Conservation (phyloP, 2,797 vertebrate genomes). For the Poecilia wingei region DNA sequence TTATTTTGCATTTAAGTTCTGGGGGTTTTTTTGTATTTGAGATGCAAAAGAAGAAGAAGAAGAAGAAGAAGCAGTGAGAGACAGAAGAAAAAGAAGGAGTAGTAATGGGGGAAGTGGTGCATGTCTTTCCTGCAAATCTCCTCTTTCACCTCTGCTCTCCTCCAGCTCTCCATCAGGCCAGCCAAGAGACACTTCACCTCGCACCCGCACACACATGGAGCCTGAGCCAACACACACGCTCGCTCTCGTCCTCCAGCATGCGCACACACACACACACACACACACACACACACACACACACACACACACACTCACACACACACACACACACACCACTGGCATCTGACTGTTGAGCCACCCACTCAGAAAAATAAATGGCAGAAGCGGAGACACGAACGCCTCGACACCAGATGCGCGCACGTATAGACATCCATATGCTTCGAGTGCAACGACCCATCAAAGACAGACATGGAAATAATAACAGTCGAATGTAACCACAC, state of each 20-base stretch:
- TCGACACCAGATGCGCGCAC: slow-evolving; percentile 70
- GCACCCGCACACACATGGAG: slow-evolving; percentile 83
- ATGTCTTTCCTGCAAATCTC: slow-evolving; percentile 85
- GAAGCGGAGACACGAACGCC: slow-evolving; percentile 56
- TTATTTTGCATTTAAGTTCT: slow-evolving; percentile 30
- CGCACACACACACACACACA: slow-evolving; percentile 18
- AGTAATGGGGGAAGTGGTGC: slow-evolving; percentile 83
- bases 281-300: slow-evolving; percentile 16
- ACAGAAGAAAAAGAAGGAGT: slow-evolving; percentile 62
- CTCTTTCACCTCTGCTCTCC: slow-evolving; percentile 81
- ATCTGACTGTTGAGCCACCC: slow-evolving; percentile 74
- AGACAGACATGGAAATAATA: slow-evolving; percentile 78
- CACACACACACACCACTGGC: slow-evolving; percentile 55
- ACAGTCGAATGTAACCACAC: slow-evolving; percentile 68
- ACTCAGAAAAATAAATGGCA: slow-evolving; percentile 78
- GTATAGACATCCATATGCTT: slow-evolving; percentile 73
- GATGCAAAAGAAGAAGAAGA: slow-evolving; percentile 19
- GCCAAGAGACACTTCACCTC: slow-evolving; percentile 82
- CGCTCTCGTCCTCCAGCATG: slow-evolving; percentile 10
- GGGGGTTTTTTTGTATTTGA: neutral
- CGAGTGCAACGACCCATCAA: slow-evolving; percentile 76
- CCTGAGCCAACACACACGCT: slow-evolving; percentile 60
- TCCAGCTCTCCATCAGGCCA: slow-evolving; percentile 77
- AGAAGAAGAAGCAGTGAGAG: slow-evolving; percentile 25
- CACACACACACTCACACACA: slow-evolving; percentile 12